Base-by-base conservation (phyloP, 2,113 vertebrate species). In the Proterorhinus semilunaris region DNA sequence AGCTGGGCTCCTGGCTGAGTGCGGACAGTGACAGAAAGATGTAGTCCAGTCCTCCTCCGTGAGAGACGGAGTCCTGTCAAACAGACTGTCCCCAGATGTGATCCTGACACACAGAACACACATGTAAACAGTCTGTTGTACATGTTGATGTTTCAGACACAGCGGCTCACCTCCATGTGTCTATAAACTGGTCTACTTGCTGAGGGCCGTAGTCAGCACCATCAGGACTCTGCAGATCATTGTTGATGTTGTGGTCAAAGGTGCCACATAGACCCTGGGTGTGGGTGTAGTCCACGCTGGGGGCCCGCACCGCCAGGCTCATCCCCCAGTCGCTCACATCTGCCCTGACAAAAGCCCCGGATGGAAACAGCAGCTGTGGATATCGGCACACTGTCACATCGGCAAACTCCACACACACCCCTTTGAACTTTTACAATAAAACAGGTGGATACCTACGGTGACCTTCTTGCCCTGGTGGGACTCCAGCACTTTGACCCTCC, bases 381-480 rank as follows among this genome's bases (percentile, higher is more conserved):
- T 72, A 62, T 59, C 78, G 66, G 81, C 49, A 42, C 42, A 78
- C 62, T 71, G 13, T 59, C 64, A 71, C 45, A 53, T 2, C 7
- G 16, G 52, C 27, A 36, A 5, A 36, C 3, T 36, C 27, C 27
- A 17, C 16, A 9, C 10, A 9, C 16, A 50, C 11, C 0, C 8
- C 52, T 4, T n/a, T 53, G 16, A 4, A 4, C n/a, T 17, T 6
- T 36, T 1, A 36, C 27, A 36, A 17, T 3, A 27, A 48, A 10
- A 48, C 62, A 85, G 74, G 72, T 64, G 68, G 84, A 88, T 87
- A 91, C 91, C 0, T 93, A 94, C 94, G 65, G 92, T 96, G 73
- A 95, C 87, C 88, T 95, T 96, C 71, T 90, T 93, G 17, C 92
- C 93, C 70, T 93, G 90, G 0, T 93, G 94, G 17, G 92, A 85